These are phyloP conservation scores for Erynnis tages DNA, from an alignment of 2,888 invertebrate species.

Conservation along the genomic window DNA sequence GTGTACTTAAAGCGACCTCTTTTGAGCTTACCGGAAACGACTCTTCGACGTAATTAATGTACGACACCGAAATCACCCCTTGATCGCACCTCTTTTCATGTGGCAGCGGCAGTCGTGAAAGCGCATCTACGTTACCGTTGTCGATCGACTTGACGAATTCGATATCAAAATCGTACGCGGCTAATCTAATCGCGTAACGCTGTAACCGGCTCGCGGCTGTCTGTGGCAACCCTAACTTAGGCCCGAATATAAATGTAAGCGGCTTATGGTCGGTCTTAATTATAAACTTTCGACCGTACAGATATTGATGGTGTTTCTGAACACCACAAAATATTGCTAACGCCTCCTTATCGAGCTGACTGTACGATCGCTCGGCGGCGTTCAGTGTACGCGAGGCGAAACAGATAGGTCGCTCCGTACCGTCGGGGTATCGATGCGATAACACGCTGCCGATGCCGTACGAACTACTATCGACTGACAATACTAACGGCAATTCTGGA, in stretches of 20 bases:
- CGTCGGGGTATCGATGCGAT: slow-evolving; percentile 29
- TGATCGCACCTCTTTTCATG: neutral
- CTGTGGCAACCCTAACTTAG: slow-evolving; percentile 38
- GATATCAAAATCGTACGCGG: slow-evolving; percentile 42
- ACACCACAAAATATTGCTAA: slow-evolving; percentile 36
- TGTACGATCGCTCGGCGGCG: slow-evolving; percentile 36
- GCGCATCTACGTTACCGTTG: slow-evolving; percentile 33
- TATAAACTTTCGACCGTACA: slow-evolving; percentile 38
- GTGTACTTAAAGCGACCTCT: slow-evolving; percentile 1
- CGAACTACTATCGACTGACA: slow-evolving; percentile 30
- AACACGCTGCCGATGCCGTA: slow-evolving; percentile 34
- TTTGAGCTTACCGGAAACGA: slow-evolving; percentile 9
- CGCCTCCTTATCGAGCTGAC: slow-evolving; percentile 37
- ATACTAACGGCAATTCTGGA: slow-evolving; percentile 24
- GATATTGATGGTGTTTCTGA: slow-evolving; percentile 36
- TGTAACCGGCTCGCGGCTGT: slow-evolving; percentile 43
- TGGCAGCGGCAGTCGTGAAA: slow-evolving; percentile 32
- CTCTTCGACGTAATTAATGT: slow-evolving; percentile 6
- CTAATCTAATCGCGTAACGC: slow-evolving; percentile 43
- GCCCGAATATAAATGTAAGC: slow-evolving; percentile 45
- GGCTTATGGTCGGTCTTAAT: slow-evolving; percentile 56
- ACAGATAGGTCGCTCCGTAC: slow-evolving; percentile 35
- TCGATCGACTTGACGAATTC: slow-evolving; percentile 29
- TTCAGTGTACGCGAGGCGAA: slow-evolving; percentile 36
- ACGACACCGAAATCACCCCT: neutral